Percentiles rank a stretch among this genome's conserved stretches.
phyloP scores from a whole-genome alignment of 2,888 invertebrate genomes.

The Drosophila paranaensis region DNA sequence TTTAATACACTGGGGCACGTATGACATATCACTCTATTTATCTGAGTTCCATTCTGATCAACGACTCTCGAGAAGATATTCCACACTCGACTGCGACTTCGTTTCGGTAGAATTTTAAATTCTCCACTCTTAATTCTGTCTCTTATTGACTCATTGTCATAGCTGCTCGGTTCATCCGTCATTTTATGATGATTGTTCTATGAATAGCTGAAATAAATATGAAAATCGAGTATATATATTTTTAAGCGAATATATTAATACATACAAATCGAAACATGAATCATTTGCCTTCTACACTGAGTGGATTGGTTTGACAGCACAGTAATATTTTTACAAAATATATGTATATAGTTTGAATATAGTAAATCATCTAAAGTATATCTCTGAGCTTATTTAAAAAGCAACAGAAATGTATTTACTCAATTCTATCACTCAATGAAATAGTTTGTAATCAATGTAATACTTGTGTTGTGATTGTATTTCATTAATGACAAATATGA shows the following conservation, averaged over 20 bases:
- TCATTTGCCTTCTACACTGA: slow-evolving; percentile 6
- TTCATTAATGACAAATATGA: background rate
- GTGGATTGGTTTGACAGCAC: slow-evolving; percentile 1
- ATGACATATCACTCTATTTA: slow-evolving; percentile 11
- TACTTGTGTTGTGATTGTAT: background rate
- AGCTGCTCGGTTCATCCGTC: background rate
- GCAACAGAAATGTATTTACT: too few species aligned
- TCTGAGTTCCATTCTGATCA: slow-evolving; percentile 11
- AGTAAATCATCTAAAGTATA: background rate
- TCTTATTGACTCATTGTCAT: slow-evolving; percentile 8
- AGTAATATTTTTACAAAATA: background rate
- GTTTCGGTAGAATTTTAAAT: slow-evolving; percentile 6
- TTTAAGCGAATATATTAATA: background rate
- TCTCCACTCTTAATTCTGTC: slow-evolving; percentile 14
- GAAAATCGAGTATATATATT: background rate
- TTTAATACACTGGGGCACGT: slow-evolving; percentile 17
- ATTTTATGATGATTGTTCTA: background rate
- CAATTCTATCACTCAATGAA: too few species aligned
- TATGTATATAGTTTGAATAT: too few species aligned
- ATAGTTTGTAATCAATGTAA: background rate
- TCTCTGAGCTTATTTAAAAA: background rate
- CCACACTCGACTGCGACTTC: slow-evolving; percentile 19
- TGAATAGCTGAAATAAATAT: background rate
- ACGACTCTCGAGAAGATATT: slow-evolving; percentile 15
- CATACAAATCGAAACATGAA: background rate